Conservation (phyloP, 2,113 vertebrate genomes). For the Platycercus adscitus region DNA sequence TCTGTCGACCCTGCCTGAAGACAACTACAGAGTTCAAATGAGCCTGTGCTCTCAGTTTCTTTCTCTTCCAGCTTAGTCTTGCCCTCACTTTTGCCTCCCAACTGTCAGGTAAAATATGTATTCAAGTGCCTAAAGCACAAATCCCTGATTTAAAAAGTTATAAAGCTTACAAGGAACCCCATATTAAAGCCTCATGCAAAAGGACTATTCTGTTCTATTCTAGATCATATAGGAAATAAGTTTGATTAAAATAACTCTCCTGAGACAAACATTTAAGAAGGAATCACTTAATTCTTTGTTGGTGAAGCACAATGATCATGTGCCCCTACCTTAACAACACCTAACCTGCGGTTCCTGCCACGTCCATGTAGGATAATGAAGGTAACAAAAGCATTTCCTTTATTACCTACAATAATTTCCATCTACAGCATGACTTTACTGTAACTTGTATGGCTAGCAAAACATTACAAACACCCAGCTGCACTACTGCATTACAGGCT, state of each 20-base stretch:
- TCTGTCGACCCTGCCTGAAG: background rate
- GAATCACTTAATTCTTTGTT: background rate
- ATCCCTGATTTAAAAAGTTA: background rate
- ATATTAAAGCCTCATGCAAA: background rate
- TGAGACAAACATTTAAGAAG: background rate
- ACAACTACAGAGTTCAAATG: background rate
- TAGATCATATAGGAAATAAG: background rate
- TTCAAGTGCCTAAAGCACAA: background rate
- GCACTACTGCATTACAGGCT: background rate
- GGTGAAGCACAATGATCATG: background rate
- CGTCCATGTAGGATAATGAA: background rate
- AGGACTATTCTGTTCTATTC: background rate
- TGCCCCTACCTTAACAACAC: background rate
- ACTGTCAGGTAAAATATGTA: background rate
- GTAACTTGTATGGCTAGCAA: background rate
- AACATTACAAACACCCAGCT: background rate
- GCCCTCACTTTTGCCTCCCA: background rate
- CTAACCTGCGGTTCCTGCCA: background rate
- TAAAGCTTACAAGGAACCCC: background rate
- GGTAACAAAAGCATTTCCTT: background rate
- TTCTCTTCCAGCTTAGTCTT: background rate
- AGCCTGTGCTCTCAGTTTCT: background rate
- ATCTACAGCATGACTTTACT: background rate
- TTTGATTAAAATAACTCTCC: background rate
- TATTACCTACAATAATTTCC: background rate